Conservation (phyloP, 1,140 invertebrate genomes). For the Drosophila prosaltans region DNA sequence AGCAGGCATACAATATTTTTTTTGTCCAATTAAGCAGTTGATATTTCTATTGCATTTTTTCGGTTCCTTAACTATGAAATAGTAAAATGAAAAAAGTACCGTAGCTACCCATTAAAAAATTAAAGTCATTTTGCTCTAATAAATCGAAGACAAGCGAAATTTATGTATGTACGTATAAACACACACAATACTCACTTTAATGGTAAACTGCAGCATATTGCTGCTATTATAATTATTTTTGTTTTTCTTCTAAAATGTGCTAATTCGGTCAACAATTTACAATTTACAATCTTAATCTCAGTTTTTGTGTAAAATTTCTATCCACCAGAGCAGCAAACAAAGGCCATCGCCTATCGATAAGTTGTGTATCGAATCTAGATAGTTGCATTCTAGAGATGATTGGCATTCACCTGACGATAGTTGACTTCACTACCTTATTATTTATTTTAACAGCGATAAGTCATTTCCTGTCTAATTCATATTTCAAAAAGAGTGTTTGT, state of each 20-base stretch:
- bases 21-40: neutral
- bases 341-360: conserved; percentile 7
- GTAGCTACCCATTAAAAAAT: conserved; percentile 15
- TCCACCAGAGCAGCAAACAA: conserved; percentile 10
- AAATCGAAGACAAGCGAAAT: conserved; percentile 3
- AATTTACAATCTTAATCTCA: conserved; percentile 32
- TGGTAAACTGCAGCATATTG: conserved; percentile 62
- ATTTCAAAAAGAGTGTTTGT: no score
- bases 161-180: conserved; percentile 3
- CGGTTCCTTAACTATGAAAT: neutral
- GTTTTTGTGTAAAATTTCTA: conserved; percentile 13
- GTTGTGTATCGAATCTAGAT: neutral
- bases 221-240: conserved; percentile 36
- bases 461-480: no score
- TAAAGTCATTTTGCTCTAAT: neutral
- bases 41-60: neutral
- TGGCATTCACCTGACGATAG: neutral
- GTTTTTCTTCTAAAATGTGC: conserved; percentile 14
- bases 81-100: conserved; percentile 11
- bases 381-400: neutral
- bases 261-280: conserved; percentile 40
- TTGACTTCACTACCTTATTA: neutral
- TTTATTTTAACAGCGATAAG: no score
- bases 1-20: neutral
- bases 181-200: conserved; percentile 53